Percentiles rank a stretch among this genome's conserved stretches.
Evolutionary conservation across 2,888 invertebrate genomes (phyloP).

Genomic region (Julus scandinavius): DNA sequence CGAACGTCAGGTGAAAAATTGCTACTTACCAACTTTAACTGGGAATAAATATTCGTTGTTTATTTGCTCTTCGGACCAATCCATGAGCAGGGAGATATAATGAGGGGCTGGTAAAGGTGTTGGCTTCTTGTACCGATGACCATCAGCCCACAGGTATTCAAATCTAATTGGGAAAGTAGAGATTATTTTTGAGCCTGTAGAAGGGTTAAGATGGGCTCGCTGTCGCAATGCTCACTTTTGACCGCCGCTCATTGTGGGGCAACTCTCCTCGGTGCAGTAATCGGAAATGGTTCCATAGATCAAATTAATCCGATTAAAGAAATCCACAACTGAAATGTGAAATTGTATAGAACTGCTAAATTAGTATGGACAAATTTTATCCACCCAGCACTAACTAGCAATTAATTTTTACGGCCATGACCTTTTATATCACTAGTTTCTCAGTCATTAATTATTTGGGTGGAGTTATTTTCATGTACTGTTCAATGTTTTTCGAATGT

Average conservation of each 20-base stretch:
- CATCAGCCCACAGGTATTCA: conserved; percentile 92
- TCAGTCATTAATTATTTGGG: background rate
- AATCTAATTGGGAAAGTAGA: conserved; percentile 68
- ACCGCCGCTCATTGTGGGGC: conserved; percentile 92
- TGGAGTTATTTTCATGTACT: background rate
- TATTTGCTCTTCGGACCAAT: conserved; percentile 91
- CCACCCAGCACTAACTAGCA: background rate
- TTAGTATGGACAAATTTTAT: background rate
- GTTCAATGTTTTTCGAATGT: background rate
- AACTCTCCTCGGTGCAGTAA: conserved; percentile 82
- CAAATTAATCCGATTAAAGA: conserved; percentile 91
- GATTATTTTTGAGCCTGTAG: background rate
- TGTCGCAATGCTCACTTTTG: conserved; percentile 70
- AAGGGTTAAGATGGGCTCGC: background rate
- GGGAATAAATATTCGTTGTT: conserved; percentile 89
- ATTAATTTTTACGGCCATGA: conserved; percentile 24
- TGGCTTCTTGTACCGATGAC: conserved; percentile 78
- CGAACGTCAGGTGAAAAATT: background rate
- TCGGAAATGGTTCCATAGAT: conserved; percentile 90
- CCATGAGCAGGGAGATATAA: conserved; percentile 86
- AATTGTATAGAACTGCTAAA: background rate
- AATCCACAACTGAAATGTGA: conserved; percentile 80
- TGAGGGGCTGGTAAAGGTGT: conserved; percentile 84
- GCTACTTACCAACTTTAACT: conserved; percentile 74
- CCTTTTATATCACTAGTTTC: background rate